Percentiles rank a stretch among this genome's conserved stretches.
Conservation (phyloP, 2,797 vertebrate species). For the Karalla daura region DNA sequence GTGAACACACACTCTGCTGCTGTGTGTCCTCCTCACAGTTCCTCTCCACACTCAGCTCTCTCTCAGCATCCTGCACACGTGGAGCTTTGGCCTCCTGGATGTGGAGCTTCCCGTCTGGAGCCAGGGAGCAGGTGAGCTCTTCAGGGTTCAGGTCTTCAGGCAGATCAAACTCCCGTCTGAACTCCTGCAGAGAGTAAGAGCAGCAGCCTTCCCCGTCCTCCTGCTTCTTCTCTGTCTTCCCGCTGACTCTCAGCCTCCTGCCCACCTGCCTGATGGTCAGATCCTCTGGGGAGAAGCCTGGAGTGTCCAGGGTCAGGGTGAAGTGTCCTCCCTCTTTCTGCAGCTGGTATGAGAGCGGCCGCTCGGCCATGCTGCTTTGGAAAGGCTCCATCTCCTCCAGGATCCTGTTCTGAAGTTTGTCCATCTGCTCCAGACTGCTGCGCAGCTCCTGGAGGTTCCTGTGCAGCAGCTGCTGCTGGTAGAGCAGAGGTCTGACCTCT, state of each 20-base stretch:
- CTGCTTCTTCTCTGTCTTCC: conserved; percentile 77
- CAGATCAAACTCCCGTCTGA: conserved; percentile 84
- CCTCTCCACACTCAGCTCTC: conserved; percentile 20
- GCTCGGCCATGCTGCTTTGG: neutral
- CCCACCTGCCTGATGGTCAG: conserved; percentile 76
- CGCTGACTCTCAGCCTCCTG: conserved; percentile 71
- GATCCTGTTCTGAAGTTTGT: too few species aligned
- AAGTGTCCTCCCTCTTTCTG: conserved; percentile 1
- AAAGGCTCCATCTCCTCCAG: too few species aligned
- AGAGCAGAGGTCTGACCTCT: conserved; percentile 12
- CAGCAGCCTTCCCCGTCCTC: conserved; percentile 14
- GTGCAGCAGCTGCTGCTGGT: conserved; percentile 24
- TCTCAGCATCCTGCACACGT: conserved; percentile 13
- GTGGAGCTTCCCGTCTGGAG: conserved; percentile 80
- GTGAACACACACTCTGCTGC: conserved; percentile 27
- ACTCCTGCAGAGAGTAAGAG: conserved; percentile 83
- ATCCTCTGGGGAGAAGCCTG: conserved; percentile 80
- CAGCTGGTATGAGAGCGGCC: conserved; percentile 1
- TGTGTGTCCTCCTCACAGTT: conserved; percentile 35
- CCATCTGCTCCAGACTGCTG: neutral
- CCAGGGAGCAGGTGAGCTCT: conserved; percentile 80
- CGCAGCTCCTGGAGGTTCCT: neutral
- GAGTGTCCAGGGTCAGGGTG: conserved; percentile 72
- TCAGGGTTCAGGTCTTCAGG: conserved; percentile 65
- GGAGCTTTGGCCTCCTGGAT: conserved; percentile 70